Conservation (phyloP, 2,888 invertebrate genomes). For the Pristionchus fissidentatus region DNA sequence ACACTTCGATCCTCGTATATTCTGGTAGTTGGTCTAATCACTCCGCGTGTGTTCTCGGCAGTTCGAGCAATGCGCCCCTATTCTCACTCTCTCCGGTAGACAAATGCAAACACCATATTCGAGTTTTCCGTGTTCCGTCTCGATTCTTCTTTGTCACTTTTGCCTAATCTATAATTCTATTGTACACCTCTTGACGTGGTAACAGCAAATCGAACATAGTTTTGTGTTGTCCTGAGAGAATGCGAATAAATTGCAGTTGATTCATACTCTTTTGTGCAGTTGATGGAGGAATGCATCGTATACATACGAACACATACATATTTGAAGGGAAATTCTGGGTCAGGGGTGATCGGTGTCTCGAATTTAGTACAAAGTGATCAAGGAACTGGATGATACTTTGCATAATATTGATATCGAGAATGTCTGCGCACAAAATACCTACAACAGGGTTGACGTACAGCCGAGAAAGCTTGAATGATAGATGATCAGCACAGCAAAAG, state of each 20-base stretch:
- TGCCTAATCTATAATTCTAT: constrained; percentile 6
- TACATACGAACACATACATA: no score
- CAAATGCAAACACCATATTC: constrained; percentile 1
- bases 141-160: no score
- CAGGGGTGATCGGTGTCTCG: not conserved
- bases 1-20: constrained; percentile 14
- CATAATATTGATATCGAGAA: no score
- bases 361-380: no score
- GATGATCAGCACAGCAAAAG: not conserved
- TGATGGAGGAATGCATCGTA: no score
- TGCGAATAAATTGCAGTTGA: constrained; percentile 37
- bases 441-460: no score
- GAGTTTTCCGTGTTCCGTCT: not conserved
- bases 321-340: not conserved
- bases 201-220: constrained; percentile 8
- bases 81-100: constrained; percentile 30
- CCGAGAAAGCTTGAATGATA: not conserved
- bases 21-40: constrained; percentile 21
- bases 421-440: no score
- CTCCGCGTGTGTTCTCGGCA: not conserved
- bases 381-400: no score
- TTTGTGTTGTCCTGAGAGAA: constrained; percentile 39
- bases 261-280: not conserved
- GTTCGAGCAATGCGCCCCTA: not conserved
- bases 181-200: constrained; percentile 30